Conservation (phyloP, 1,140 invertebrate genomes). For the Dryas iulia region DNA sequence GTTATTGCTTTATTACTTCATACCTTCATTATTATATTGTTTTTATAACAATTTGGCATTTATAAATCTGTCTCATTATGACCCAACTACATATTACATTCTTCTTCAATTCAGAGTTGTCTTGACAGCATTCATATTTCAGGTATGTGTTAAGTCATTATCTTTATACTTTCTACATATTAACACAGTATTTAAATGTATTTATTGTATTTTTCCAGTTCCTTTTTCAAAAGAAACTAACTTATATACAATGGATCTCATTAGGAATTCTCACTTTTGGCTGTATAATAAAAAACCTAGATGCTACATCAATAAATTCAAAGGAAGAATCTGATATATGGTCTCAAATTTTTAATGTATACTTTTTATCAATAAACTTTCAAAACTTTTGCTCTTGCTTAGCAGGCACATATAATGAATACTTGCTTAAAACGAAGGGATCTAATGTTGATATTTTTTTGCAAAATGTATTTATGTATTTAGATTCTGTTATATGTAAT, state of each 20-base stretch:
- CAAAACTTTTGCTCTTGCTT: constrained; percentile 96
- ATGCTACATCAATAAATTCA: constrained; percentile 78
- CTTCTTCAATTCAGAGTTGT: constrained; percentile 96
- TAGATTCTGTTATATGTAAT: constrained; percentile 96
- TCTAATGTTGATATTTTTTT: constrained; percentile 93
- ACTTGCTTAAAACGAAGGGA: constrained; percentile 93
- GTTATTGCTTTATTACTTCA: constrained; percentile 91
- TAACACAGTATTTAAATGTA: not conserved
- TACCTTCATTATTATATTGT: constrained; percentile 95
- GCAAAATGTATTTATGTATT: constrained; percentile 98
- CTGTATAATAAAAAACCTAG: constrained; percentile 95
- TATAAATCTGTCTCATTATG: constrained; percentile 93
- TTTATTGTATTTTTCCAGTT: constrained; percentile 48
- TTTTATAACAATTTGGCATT: constrained; percentile 97
- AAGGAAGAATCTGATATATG: constrained; percentile 48
- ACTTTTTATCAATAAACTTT: constrained; percentile 87
- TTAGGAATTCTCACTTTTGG: constrained; percentile 92
- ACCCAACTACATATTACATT: constrained; percentile 96
- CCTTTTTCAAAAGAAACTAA: constrained; percentile 92
- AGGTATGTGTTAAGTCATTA: constrained; percentile 82
- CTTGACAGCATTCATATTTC: constrained; percentile 94
- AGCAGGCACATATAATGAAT: constrained; percentile 98
- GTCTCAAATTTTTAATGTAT: constrained; percentile 83
- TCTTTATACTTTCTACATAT: not conserved
- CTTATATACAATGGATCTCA: constrained; percentile 93